A percentile compares a stretch with the other conserved stretches of the same genome.
phyloP scores from a whole-genome alignment of 2,113 vertebrate genomes.

The Hypanus sabinus region DNA sequence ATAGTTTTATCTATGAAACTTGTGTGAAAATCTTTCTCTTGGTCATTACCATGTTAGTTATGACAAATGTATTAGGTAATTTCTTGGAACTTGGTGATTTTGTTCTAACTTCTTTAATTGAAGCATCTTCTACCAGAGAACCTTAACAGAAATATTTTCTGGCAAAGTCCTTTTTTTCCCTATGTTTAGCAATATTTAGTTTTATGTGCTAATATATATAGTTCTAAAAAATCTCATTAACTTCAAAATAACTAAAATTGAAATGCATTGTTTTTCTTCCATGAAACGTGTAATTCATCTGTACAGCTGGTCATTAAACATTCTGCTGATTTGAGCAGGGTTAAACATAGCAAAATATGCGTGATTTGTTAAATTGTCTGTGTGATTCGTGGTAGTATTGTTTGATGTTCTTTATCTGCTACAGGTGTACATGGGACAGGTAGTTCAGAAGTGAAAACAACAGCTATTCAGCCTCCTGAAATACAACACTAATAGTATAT shows the following conservation, averaged over 20 bases:
- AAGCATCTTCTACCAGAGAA: conserved; percentile 39
- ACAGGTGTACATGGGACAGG: conserved; percentile 47
- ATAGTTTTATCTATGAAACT: background rate
- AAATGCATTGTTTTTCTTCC: background rate
- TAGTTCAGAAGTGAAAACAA: conserved; percentile 47
- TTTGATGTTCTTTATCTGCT: conserved; percentile 46
- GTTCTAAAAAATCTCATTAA: background rate
- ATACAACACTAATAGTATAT: conserved; percentile 44
- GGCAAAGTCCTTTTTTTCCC: conserved; percentile 41
- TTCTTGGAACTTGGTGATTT: conserved; percentile 48
- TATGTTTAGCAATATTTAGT: background rate
- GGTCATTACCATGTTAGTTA: background rate
- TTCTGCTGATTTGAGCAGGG: background rate
- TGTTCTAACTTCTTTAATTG: conserved; percentile 47
- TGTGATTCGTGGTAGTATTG: conserved; percentile 49
- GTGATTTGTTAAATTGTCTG: conserved; percentile 48
- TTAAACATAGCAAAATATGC: conserved; percentile 42
- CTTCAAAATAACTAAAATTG: background rate
- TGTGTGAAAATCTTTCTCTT: background rate
- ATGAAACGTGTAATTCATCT: background rate
- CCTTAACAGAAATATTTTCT: conserved; percentile 46
- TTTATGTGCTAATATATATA: background rate
- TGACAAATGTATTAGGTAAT: background rate
- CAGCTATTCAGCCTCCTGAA: conserved; percentile 41
- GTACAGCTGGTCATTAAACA: background rate